phyloP scores from a whole-genome alignment of 2,113 vertebrate species.

The Epinephelus fuscoguttatus region DNA sequence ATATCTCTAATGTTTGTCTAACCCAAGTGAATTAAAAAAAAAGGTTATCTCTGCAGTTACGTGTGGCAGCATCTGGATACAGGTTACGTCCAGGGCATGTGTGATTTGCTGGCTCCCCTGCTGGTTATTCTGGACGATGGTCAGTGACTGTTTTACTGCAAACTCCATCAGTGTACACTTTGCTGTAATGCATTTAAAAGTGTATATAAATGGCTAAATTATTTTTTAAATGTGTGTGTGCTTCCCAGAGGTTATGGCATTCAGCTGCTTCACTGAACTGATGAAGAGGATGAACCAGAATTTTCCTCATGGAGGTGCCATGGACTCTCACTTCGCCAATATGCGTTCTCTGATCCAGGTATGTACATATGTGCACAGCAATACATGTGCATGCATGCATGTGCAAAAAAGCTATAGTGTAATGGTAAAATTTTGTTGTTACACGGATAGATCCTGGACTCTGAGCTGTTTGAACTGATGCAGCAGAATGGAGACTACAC shows the following conservation, averaged over 20 bases:
- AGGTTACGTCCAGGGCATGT: slow-evolving; percentile 99
- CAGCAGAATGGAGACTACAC: slow-evolving; percentile 99
- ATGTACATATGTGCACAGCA: neutral
- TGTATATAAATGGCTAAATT: neutral
- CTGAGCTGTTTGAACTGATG: slow-evolving; percentile 98
- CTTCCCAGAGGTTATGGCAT: slow-evolving; percentile 92
- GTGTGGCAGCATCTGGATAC: slow-evolving; percentile 98
- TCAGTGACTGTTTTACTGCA: slow-evolving; percentile 78
- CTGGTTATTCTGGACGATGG: slow-evolving; percentile 97
- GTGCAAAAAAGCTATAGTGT: neutral
- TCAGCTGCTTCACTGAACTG: slow-evolving; percentile 97
- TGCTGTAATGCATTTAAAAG: neutral
- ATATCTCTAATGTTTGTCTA: neutral
- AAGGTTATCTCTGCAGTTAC: slow-evolving; percentile 84
- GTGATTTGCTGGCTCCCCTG: slow-evolving; percentile 95
- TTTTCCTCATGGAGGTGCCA: slow-evolving; percentile 97
- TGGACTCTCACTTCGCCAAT: slow-evolving; percentile 99
- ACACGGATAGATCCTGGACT: slow-evolving; percentile 92
- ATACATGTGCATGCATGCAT: neutral
- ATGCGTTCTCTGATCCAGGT: slow-evolving; percentile 99
- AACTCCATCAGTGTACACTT: neutral
- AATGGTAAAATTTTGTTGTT: slow-evolving; percentile 13
- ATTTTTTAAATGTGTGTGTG: neutral
- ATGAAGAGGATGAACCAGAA: slow-evolving; percentile 99
- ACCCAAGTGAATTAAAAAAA: neutral